A percentile compares a stretch with the other conserved stretches of the same genome.
Evolutionary conservation across 2,888 invertebrate genomes (phyloP).

Genomic region (Cheilosia impressa): DNA sequence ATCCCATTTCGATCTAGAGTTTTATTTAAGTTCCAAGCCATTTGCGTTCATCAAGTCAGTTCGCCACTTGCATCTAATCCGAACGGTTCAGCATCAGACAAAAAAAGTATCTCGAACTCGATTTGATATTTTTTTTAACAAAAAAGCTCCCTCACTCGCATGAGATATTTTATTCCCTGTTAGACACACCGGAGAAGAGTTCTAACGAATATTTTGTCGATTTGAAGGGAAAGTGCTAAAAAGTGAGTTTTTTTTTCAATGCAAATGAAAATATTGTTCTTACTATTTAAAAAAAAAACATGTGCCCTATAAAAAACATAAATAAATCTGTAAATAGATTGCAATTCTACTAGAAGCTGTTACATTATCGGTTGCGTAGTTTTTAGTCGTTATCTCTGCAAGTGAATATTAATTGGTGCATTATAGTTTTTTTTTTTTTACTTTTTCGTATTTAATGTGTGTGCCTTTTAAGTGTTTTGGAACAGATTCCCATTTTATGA

Average conservation of each 20-base stretch:
- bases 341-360: background rate
- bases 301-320: constrained; percentile 28
- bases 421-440: background rate
- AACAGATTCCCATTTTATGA: background rate
- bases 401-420: constrained; percentile 29
- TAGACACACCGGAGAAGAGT: constrained; percentile 10
- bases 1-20: background rate
- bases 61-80: constrained; percentile 64
- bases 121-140: constrained; percentile 18
- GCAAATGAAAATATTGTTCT: background rate
- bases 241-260: constrained; percentile 44
- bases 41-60: constrained; percentile 58
- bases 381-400: constrained; percentile 29
- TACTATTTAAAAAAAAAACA: background rate
- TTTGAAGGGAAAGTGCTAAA: constrained; percentile 54
- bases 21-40: constrained; percentile 71
- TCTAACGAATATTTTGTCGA: constrained; percentile 38
- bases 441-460: background rate
- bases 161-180: constrained; percentile 37
- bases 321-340: constrained; percentile 8
- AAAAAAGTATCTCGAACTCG: constrained; percentile 37
- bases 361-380: constrained; percentile 36
- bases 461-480: background rate
- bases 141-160: constrained; percentile 57
- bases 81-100: constrained; percentile 50